Evolutionary conservation across 2,888 invertebrate species (phyloP).

Genomic region (Clusia tigrina): DNA sequence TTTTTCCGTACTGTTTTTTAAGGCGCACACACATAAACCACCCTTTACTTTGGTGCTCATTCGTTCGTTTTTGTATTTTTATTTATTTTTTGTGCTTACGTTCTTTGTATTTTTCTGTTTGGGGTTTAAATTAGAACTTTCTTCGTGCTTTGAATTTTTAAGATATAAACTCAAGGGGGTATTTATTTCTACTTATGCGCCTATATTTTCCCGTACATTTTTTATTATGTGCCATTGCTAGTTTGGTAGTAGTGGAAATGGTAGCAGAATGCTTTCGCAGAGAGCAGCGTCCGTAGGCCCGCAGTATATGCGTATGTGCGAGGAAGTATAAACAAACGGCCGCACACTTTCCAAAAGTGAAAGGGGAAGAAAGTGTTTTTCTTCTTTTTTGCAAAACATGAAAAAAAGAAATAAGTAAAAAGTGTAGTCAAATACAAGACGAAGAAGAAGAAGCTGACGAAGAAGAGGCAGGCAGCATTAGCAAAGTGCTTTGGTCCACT

Average conservation of each 20-base stretch:
- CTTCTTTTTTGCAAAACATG: not conserved
- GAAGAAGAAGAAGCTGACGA: constrained; percentile 33
- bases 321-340: too few relatives aligned
- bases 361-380: constrained; percentile 35
- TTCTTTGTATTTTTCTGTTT: constrained; percentile 52
- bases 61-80: constrained; percentile 16
- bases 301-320: too few relatives aligned
- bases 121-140: constrained; percentile 64
- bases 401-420: constrained; percentile 32
- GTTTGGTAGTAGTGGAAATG: constrained; percentile 31
- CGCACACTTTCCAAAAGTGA: constrained; percentile 35
- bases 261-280: constrained; percentile 33
- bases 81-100: constrained; percentile 16
- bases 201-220: constrained; percentile 23
- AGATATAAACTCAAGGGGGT: constrained; percentile 60
- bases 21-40: constrained; percentile 36
- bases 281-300: constrained; percentile 26
- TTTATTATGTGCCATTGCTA: constrained; percentile 27
- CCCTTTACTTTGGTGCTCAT: constrained; percentile 45
- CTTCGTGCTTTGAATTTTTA: constrained; percentile 65
- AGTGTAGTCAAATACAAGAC: constrained; percentile 30
- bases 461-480: too few relatives aligned
- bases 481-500: constrained; percentile 53
- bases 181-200: constrained; percentile 39
- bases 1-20: constrained; percentile 34